phyloP scores from a whole-genome alignment of 2,888 invertebrate genomes.

The Luperina nickerlii region DNA sequence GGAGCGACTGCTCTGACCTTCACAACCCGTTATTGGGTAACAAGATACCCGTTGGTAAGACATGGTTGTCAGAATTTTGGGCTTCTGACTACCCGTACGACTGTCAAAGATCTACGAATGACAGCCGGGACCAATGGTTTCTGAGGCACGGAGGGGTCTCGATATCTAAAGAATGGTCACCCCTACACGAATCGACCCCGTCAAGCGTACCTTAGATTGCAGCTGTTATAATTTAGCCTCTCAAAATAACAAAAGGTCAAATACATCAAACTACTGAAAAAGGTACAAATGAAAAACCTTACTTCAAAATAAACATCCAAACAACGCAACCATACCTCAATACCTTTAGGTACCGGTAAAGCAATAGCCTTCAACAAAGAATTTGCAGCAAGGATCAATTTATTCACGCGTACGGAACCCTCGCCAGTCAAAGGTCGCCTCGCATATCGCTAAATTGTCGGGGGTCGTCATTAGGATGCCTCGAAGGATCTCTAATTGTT shows the following conservation, averaged over 20 bases:
- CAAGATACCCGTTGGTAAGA: no score
- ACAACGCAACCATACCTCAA: not conserved
- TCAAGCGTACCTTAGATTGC: no score
- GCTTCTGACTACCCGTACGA: no score
- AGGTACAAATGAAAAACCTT: not conserved
- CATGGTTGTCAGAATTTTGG: no score
- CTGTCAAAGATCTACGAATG: no score
- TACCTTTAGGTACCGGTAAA: constrained; percentile 4
- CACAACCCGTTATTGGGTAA: no score
- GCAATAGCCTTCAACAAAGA: constrained; percentile 40
- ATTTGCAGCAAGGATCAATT: constrained; percentile 60
- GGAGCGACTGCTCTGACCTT: no score
- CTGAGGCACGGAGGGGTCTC: no score
- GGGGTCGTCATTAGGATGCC: constrained; percentile 75
- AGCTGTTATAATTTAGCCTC: no score
- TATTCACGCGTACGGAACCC: constrained; percentile 49
- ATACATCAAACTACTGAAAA: not conserved
- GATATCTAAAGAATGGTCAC: no score
- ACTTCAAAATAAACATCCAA: not conserved
- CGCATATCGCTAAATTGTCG: constrained; percentile 65
- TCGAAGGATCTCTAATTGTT: constrained; percentile 81
- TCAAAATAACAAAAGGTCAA: not conserved
- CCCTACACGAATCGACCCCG: no score
- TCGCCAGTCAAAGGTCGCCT: constrained; percentile 59
- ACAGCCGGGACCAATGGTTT: no score